phyloP scores from a whole-genome alignment of 2,888 invertebrate genomes.

The Drosophila prolongata region DNA sequence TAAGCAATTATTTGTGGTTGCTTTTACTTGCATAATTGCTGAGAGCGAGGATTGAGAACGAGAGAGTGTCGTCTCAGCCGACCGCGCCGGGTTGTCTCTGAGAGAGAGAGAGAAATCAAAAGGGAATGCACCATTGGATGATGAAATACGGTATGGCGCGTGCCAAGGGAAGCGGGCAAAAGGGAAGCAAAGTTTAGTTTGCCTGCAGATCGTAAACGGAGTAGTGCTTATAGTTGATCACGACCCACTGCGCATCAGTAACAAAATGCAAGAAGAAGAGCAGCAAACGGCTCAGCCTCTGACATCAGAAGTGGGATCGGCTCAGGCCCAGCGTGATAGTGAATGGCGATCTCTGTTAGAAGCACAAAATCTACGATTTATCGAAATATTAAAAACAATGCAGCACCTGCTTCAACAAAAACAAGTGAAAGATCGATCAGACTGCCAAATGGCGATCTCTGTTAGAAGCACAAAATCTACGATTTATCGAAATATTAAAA shows the following conservation, averaged over 20 bases:
- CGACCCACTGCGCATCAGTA: conserved; percentile 3
- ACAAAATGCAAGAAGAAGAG: background rate
- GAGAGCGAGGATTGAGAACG: background rate
- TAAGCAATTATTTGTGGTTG: background rate
- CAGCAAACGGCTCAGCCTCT: conserved; percentile 1
- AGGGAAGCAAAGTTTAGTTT: background rate
- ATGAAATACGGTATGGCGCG: background rate
- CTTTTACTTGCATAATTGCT: background rate
- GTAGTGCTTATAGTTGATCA: background rate
- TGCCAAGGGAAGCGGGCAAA: background rate
- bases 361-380: no score
- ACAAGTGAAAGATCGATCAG: no score
- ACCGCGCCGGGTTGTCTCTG: background rate
- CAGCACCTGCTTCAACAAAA: no score
- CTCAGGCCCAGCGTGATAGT: conserved; percentile 1
- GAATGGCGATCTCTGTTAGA: no score
- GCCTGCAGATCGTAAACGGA: background rate
- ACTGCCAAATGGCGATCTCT: no score
- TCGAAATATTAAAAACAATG: no score
- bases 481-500: background rate
- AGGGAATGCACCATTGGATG: background rate
- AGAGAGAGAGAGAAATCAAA: conserved; percentile 1
- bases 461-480: no score
- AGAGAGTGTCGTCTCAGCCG: background rate
- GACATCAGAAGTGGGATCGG: background rate